These are phyloP conservation scores for Cololabis saira DNA, from an alignment of 2,113 vertebrate genomes.

Conservation along the genomic window DNA sequence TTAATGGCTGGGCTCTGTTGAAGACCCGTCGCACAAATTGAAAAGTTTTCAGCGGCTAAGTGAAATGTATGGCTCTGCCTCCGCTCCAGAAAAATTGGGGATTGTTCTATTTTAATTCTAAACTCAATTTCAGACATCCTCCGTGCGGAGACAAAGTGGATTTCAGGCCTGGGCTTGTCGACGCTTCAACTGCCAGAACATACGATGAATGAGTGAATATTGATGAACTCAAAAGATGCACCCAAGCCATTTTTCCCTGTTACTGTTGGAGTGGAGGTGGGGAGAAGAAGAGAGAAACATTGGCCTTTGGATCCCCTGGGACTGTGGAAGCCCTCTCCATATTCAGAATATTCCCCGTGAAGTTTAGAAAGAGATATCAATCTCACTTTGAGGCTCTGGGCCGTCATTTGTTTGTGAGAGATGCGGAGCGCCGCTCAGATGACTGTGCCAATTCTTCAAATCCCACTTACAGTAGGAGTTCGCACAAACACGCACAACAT, in stretches of 20 bases:
- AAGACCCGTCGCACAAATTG: conserved; percentile 77
- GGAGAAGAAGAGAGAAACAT: conserved; percentile 56
- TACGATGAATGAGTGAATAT: conserved; percentile 85
- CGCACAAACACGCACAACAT: conserved; percentile 43
- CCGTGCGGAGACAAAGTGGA: conserved; percentile 70
- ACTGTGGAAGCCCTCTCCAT: conserved; percentile 83
- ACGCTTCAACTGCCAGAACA: conserved; percentile 85
- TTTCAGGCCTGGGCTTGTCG: conserved; percentile 63
- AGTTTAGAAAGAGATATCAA: conserved; percentile 90
- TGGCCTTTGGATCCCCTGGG: conserved; percentile 72
- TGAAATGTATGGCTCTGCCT: conserved; percentile 83
- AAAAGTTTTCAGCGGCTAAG: conserved; percentile 82
- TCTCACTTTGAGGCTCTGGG: conserved; percentile 88
- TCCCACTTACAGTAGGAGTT: conserved; percentile 82
- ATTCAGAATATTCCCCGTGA: conserved; percentile 89
- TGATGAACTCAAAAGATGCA: conserved; percentile 84
- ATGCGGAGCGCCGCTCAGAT: conserved; percentile 81
- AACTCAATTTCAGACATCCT: conserved; percentile 80
- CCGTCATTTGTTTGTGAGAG: conserved; percentile 88
- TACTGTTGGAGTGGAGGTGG: conserved; percentile 64
- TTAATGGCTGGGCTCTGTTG: conserved; percentile 80
- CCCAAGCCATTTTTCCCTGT: conserved; percentile 67
- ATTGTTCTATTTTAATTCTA: conserved; percentile 86
- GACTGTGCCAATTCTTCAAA: conserved; percentile 87
- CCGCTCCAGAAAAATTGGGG: conserved; percentile 75